phyloP scores from a whole-genome alignment of 2,888 invertebrate genomes.

The Tipula unca region DNA sequence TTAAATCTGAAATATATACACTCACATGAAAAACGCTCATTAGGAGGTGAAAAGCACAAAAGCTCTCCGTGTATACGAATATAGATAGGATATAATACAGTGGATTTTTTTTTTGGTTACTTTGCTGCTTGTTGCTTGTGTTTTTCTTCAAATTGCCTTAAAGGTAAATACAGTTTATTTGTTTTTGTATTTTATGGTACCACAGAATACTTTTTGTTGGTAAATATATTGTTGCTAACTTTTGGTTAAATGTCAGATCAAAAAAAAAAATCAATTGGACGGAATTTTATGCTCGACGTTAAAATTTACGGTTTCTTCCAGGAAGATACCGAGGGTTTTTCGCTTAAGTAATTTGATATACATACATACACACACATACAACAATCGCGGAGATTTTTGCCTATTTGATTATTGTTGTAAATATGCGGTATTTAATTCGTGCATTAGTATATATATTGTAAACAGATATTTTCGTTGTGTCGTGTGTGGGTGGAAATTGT shows the following conservation, averaged over 20 bases:
- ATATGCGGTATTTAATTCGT: background rate
- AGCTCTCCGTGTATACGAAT: background rate
- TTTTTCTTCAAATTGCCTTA: conserved; percentile 16
- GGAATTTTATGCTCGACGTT: background rate
- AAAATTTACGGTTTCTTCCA: background rate
- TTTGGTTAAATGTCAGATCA: background rate
- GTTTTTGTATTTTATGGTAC: background rate
- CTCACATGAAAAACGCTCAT: background rate
- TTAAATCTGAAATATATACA: background rate
- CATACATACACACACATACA: background rate
- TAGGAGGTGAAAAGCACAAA: background rate
- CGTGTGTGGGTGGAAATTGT: background rate
- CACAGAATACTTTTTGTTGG: background rate
- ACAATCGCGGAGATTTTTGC: background rate
- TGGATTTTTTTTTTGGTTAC: background rate
- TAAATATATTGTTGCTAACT: background rate
- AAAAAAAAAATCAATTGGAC: background rate
- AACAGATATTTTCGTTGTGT: background rate
- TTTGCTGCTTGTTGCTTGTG: background rate
- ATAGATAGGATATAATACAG: background rate
- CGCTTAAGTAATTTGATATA: background rate
- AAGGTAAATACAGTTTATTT: conserved; percentile 8
- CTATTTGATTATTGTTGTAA: background rate
- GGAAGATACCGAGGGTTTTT: background rate
- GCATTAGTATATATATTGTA: background rate